These are phyloP conservation scores for Catamblyrhynchus diadema DNA, from an alignment of 2,797 vertebrate species.

Conservation along the genomic window DNA sequence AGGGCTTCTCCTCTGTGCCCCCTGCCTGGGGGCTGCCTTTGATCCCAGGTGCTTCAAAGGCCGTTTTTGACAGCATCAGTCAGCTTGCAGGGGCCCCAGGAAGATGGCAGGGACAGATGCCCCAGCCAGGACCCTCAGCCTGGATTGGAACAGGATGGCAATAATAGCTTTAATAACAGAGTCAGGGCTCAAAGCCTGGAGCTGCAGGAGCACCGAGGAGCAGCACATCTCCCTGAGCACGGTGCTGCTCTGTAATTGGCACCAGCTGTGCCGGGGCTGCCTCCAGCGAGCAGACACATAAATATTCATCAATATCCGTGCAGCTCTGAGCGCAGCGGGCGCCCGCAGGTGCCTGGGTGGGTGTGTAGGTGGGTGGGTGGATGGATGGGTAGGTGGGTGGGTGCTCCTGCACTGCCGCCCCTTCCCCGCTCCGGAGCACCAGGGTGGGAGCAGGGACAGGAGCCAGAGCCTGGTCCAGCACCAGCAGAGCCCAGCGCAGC, in stretches of 20 bases:
- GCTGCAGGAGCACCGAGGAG: not conserved
- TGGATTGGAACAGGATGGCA: not conserved
- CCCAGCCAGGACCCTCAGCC: not conserved
- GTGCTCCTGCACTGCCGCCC: not conserved
- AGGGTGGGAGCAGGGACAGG: not conserved
- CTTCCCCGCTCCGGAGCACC: not conserved
- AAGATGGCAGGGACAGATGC: not conserved
- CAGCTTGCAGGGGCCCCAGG: not conserved
- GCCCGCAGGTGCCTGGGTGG: no score
- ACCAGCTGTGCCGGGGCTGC: not conserved
- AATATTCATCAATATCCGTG: not conserved
- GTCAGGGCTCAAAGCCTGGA: accelerated
- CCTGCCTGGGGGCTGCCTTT: accelerated
- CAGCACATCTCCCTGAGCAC: not conserved
- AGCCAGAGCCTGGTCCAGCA: not conserved
- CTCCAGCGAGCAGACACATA: not conserved
- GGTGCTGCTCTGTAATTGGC: not conserved
- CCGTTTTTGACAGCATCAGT: accelerated
- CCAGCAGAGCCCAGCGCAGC: not conserved
- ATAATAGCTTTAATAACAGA: accelerated
- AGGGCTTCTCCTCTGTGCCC: not conserved
- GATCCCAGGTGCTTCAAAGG: not conserved
- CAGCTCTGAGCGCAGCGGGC: not conserved
- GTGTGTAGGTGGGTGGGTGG: not conserved
- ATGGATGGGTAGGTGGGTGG: no score